Percentiles rank a stretch among this genome's conserved stretches.
phyloP scores from a whole-genome alignment of 2,888 invertebrate species.

The Callinectes sapidus region DNA sequence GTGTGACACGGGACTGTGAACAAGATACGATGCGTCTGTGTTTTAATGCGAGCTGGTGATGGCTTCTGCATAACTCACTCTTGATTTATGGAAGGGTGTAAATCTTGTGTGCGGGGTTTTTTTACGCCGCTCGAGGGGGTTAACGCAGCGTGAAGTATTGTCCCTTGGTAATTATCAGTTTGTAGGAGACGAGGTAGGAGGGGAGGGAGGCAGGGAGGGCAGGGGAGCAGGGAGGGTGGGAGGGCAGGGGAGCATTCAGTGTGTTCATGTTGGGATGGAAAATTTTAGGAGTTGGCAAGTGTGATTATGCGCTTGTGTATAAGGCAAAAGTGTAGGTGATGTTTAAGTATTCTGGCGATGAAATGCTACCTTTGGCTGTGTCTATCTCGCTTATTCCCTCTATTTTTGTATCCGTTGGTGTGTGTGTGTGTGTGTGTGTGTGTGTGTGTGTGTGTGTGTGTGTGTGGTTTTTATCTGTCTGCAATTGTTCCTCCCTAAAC shows the following conservation, averaged over 20 bases:
- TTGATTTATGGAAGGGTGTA: background rate
- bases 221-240: background rate
- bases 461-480: background rate
- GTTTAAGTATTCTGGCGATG: background rate
- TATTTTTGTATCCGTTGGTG: background rate
- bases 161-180: conserved; percentile 44
- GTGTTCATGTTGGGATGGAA: background rate
- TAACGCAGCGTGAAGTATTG: conserved; percentile 35
- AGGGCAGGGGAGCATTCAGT: no score
- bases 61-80: background rate
- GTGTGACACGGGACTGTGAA: background rate
- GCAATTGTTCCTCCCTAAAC: background rate
- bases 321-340: background rate
- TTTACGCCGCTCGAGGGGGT: background rate
- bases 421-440: background rate
- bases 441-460: background rate
- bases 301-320: background rate
- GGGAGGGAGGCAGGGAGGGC: no score
- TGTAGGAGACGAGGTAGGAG: background rate
- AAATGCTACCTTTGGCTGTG: background rate
- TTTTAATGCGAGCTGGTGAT: background rate
- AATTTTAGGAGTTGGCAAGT: background rate
- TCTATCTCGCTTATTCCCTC: background rate
- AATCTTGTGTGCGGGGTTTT: conserved; percentile 18
- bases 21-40: background rate